Percentiles rank a stretch among this genome's conserved stretches.
Evolutionary conservation across 2,888 invertebrate genomes (phyloP).

Genomic region (Aricia artaxerxes): DNA sequence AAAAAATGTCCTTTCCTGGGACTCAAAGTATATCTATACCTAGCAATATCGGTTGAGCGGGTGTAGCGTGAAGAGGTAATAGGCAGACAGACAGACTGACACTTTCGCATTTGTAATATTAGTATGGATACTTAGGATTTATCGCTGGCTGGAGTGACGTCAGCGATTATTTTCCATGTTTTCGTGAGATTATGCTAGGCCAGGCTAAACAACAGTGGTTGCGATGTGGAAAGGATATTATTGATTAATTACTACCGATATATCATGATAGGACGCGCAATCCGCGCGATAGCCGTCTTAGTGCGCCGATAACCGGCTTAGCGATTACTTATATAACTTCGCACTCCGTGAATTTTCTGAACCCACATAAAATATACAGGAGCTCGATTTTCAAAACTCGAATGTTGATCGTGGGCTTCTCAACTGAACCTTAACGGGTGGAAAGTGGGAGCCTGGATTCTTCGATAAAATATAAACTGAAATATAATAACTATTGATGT

Average conservation of each 20-base stretch:
- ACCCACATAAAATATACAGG: neutral
- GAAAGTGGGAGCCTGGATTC: no score
- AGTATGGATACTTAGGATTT: no score
- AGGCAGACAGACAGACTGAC: no score
- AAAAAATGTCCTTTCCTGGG: no score
- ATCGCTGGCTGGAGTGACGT: neutral
- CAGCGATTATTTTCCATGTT: neutral
- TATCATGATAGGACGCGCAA: conserved; percentile 11
- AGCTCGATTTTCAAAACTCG: neutral
- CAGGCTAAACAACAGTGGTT: neutral
- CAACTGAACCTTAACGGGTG: no score
- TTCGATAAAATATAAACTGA: no score
- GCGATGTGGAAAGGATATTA: neutral
- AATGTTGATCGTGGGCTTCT: no score
- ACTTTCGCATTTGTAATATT: no score
- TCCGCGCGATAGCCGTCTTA: conserved; percentile 20
- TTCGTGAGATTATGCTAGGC: neutral
- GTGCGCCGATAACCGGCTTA: conserved; percentile 8
- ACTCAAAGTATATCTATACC: no score
- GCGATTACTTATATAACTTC: conserved; percentile 2
- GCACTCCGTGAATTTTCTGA: neutral
- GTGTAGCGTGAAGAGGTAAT: no score
- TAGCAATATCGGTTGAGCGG: no score
- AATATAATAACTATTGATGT: no score
- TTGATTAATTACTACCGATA: conserved; percentile 5